Base-by-base conservation (phyloP, 2,888 invertebrate species). In the Hecatera dysodea region DNA sequence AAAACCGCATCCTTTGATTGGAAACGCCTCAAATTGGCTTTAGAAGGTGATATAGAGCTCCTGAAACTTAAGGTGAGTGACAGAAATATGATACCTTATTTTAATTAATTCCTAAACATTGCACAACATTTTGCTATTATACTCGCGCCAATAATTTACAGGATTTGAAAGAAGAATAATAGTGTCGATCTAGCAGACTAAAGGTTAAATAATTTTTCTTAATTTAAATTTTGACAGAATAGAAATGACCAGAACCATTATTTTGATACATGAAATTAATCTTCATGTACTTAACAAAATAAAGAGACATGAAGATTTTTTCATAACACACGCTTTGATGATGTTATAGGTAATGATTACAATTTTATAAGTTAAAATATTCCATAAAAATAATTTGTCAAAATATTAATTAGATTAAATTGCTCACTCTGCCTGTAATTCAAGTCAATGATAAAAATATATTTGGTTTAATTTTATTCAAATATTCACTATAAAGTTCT, bases 1-100 rank as follows among this genome's bases (percentile, higher is more conserved):
- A 97, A 97, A 82, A 97, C 96, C 80, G 97, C 98, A 1, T 97
- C 97, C 22, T 99, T 99, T 88, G 97, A 98, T 90, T 99, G 99
- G 98, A 98, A 98, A 92, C 96, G 97, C 77, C 96, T 99, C 92
- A 98, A 98, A 89, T 89, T 98, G 55, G 97, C 98, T 66, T 95
- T 99, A 74, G 98, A 98, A 90, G 98, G 98, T 80, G 97, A 98
- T 87, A 91, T 96, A 66, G 97, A 98, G 62, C 94, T 97, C 76
- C 92, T 99, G 44, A 96, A 97, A 90, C 97, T 97, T 73, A 98
- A 98, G 97, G 99, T 99, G 92, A 93, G 90, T 63, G 15, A 55
- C 2, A 62, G 3, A 24, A 71, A 56, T 59, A 11, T 48, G 12
- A 55, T 50, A 48, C 2, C 2, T 36, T 64, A 17, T 24, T 59